phyloP scores from a whole-genome alignment of 2,888 invertebrate species.

The Tortrix viridana region DNA sequence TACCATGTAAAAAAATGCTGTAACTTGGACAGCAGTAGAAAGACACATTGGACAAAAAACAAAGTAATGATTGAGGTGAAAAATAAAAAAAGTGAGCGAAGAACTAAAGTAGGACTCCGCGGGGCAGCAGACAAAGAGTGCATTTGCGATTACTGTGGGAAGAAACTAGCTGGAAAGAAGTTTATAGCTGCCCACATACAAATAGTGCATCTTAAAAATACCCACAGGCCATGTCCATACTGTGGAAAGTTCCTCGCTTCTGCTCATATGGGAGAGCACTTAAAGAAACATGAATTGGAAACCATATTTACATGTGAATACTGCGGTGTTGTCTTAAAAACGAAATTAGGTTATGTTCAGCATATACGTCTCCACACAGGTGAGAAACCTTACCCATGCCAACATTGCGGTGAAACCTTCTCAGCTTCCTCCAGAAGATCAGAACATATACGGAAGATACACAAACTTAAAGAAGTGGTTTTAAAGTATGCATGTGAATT shows the following conservation, averaged over 20 bases:
- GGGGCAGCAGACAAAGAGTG: conserved; percentile 63
- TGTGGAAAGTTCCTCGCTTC: conserved; percentile 70
- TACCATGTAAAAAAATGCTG: conserved; percentile 68
- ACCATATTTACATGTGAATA: conserved; percentile 57
- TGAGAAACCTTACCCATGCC: conserved; percentile 67
- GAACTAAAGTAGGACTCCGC: conserved; percentile 61
- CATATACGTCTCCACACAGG: conserved; percentile 73
- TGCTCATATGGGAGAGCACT: conserved; percentile 70
- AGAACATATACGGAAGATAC: conserved; percentile 63
- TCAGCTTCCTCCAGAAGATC: conserved; percentile 71
- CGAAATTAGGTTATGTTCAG: conserved; percentile 65
- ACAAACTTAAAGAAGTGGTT: conserved; percentile 50
- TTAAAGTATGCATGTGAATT: conserved; percentile 60
- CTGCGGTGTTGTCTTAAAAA: conserved; percentile 62
- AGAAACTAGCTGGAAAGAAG: conserved; percentile 67
- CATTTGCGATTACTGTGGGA: conserved; percentile 71
- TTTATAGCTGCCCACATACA: conserved; percentile 72
- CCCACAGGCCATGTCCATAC: conserved; percentile 66
- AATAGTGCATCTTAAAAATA: conserved; percentile 70
- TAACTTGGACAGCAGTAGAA: conserved; percentile 54
- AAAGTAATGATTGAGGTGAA: conserved; percentile 58
- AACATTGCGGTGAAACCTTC: conserved; percentile 65
- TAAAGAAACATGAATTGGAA: conserved; percentile 58
- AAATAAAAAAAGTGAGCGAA: conserved; percentile 53
- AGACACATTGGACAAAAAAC: conserved; percentile 49